These are phyloP conservation scores for Apamea monoglypha DNA, from an alignment of 2,888 invertebrate species.

Conservation along the genomic window DNA sequence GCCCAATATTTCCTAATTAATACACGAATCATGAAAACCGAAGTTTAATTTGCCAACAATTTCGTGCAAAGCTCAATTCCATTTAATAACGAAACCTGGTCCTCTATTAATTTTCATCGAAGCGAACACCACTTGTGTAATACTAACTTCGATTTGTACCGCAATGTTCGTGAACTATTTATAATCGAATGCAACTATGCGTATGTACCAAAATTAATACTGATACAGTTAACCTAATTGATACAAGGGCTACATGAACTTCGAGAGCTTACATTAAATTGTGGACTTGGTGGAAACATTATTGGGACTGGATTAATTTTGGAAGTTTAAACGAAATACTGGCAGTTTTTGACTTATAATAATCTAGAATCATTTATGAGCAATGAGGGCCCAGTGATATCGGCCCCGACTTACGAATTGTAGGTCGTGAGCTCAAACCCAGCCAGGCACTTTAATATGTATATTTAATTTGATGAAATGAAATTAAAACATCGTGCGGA, in stretches of 20 bases:
- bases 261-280: background rate
- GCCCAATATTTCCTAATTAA: background rate
- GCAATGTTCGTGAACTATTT: constrained; percentile 4
- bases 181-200: constrained; percentile 3
- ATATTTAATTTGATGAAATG: background rate
- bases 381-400: background rate
- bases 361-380: background rate
- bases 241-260: background rate
- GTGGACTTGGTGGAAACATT: background rate
- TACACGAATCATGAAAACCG: constrained; percentile 14
- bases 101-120: constrained; percentile 46
- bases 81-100: constrained; percentile 37
- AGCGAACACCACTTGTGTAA: constrained; percentile 34
- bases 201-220: constrained; percentile 25
- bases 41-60: constrained; percentile 16
- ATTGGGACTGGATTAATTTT: background rate
- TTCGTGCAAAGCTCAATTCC: constrained; percentile 16
- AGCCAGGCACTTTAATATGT: background rate
- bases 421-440: too few species aligned
- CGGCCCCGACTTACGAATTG: too few species aligned
- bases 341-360: background rate
- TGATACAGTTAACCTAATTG: background rate
- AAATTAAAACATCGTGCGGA: background rate
- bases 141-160: constrained; percentile 25
- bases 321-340: background rate